These are phyloP conservation scores for Nowickia ferox DNA, from an alignment of 2,888 invertebrate species.

Conservation along the genomic window DNA sequence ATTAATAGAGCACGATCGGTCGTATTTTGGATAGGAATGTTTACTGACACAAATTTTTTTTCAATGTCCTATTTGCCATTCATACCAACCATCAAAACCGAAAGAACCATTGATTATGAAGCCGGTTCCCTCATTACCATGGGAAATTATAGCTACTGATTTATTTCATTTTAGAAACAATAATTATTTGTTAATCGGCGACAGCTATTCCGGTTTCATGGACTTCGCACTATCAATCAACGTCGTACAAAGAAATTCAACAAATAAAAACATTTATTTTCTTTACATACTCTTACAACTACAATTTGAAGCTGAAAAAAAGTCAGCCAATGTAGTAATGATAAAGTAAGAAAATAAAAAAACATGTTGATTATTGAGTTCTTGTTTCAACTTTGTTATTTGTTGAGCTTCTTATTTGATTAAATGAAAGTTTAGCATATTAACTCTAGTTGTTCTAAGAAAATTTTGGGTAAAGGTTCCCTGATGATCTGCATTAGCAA, in stretches of 20 bases:
- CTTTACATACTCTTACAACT: too few species aligned
- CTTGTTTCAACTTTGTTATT: too few species aligned
- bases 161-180: conserved; percentile 61
- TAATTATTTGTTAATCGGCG: conserved; percentile 61
- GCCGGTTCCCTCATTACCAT: conserved; percentile 48
- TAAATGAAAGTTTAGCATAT: too few species aligned
- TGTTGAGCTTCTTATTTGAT: too few species aligned
- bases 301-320: too few species aligned
- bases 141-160: conserved; percentile 63
- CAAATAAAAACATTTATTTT: conserved; percentile 54
- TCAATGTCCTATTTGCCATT: conserved; percentile 61
- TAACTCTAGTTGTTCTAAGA: too few species aligned
- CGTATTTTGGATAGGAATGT: conserved; percentile 67
- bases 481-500: too few species aligned
- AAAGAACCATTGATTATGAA: conserved; percentile 63
- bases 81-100: conserved; percentile 63
- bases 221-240: conserved; percentile 62
- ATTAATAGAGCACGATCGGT: conserved; percentile 58
- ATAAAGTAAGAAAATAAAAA: too few species aligned
- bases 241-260: conserved; percentile 58
- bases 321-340: too few species aligned
- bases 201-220: conserved; percentile 64
- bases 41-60: conserved; percentile 56
- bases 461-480: too few species aligned
- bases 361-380: too few species aligned